Percentiles rank a stretch among this genome's conserved stretches.
Conservation (phyloP, 2,797 vertebrate species). For the Agapornis canus region DNA sequence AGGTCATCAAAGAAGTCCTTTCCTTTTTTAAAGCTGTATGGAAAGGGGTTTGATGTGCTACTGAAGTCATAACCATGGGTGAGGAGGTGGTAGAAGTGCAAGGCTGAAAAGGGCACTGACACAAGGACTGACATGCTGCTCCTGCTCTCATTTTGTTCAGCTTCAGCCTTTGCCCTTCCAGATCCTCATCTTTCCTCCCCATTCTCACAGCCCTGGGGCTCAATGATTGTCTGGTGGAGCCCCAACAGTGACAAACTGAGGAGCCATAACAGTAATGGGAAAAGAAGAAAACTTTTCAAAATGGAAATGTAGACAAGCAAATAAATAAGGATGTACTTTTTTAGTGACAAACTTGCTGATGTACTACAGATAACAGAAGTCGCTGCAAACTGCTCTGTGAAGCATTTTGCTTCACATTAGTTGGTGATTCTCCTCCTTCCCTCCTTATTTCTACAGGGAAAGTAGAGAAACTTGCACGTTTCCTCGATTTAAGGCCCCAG, state of each 20-base stretch:
- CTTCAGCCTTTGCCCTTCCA: neutral
- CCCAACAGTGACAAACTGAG: accelerated
- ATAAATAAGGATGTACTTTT: neutral
- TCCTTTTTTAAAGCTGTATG: neutral
- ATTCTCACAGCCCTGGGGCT: neutral
- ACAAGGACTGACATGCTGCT: neutral
- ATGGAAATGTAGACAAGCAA: neutral
- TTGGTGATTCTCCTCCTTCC: neutral
- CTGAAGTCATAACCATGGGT: neutral
- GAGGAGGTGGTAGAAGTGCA: neutral
- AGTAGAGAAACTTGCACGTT: neutral
- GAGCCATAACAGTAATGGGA: neutral
- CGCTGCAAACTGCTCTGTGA: neutral
- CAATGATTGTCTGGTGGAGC: neutral
- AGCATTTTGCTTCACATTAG: neutral
- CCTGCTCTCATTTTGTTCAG: neutral
- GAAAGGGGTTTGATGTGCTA: neutral
- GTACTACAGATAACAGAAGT: neutral
- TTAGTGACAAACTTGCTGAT: neutral
- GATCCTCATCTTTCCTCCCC: neutral
- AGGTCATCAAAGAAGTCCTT: neutral
- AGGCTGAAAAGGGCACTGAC: neutral
- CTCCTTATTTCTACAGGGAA: neutral
- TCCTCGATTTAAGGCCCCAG: neutral
- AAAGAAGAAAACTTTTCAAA: neutral